phyloP scores from a whole-genome alignment of 1,140 invertebrate genomes.

The Micrasema longulum region DNA sequence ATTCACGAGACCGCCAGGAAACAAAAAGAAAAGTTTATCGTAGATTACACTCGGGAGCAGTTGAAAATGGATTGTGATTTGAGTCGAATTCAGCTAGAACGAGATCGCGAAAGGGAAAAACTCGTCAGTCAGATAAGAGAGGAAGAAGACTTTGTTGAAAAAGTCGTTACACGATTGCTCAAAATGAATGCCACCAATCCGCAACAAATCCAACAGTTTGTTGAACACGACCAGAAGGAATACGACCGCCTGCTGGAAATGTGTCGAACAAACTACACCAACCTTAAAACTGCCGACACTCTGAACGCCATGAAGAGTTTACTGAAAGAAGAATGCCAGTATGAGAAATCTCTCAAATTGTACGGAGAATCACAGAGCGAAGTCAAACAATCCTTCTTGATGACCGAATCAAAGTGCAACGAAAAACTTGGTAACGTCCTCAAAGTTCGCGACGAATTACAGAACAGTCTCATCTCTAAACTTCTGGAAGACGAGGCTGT shows the following conservation, averaged over 20 bases:
- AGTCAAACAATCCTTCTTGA: slow-evolving; percentile 69
- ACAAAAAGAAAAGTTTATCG: slow-evolving; percentile 70
- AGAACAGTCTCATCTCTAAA: slow-evolving; percentile 70
- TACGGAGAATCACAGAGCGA: slow-evolving; percentile 72
- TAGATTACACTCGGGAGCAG: slow-evolving; percentile 73
- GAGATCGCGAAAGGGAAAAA: slow-evolving; percentile 72
- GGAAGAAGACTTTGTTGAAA: slow-evolving; percentile 74
- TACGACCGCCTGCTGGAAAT: slow-evolving; percentile 71
- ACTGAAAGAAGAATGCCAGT: slow-evolving; percentile 72
- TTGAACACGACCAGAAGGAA: slow-evolving; percentile 75
- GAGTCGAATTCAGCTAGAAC: slow-evolving; percentile 73
- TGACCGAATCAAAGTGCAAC: slow-evolving; percentile 68
- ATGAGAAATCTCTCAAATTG: slow-evolving; percentile 69
- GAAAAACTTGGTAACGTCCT: slow-evolving; percentile 71
- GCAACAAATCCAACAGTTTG: slow-evolving; percentile 71
- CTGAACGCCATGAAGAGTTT: slow-evolving; percentile 75
- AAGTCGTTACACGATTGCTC: slow-evolving; percentile 75
- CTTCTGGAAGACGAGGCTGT: slow-evolving; percentile 76
- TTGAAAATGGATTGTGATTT: slow-evolving; percentile 74
- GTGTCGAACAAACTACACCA: slow-evolving; percentile 67
- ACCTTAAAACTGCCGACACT: slow-evolving; percentile 68
- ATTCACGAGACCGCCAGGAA: slow-evolving; percentile 63
- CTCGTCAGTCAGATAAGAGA: slow-evolving; percentile 70
- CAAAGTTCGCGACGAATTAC: slow-evolving; percentile 71
- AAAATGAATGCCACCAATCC: slow-evolving; percentile 69